Conservation (phyloP, 2,888 invertebrate genomes). For the Fabriciana adippe region DNA sequence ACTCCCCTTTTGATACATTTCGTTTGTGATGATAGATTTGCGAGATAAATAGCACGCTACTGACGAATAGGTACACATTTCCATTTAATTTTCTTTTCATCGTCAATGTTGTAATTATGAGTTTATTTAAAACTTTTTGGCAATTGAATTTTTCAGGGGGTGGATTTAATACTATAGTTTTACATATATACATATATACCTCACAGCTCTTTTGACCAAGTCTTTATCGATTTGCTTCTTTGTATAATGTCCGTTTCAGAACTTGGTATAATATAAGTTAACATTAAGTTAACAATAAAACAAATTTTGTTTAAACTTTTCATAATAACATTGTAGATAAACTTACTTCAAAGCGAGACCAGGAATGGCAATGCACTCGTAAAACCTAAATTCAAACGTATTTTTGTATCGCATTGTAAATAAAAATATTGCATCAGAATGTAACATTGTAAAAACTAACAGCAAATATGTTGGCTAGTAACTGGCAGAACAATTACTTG, state of each 20-base stretch:
- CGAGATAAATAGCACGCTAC: slow-evolving; percentile 20
- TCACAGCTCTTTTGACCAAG: too few relatives aligned
- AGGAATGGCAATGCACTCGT: background rate
- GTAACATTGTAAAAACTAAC: slow-evolving; percentile 7
- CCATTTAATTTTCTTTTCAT: slow-evolving; percentile 20
- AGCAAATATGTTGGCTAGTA: slow-evolving; percentile 47
- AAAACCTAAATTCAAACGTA: background rate
- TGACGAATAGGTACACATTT: slow-evolving; percentile 18
- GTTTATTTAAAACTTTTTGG: slow-evolving; percentile 9
- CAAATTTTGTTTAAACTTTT: too few relatives aligned
- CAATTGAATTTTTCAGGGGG: background rate
- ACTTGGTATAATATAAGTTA: too few relatives aligned
- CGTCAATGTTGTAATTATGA: slow-evolving; percentile 15
- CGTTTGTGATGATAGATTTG: slow-evolving; percentile 28
- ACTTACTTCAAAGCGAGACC: background rate
- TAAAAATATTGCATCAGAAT: slow-evolving; percentile 2
- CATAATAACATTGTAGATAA: too few relatives aligned
- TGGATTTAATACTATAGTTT: background rate
- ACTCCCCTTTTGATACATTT: slow-evolving; percentile 34
- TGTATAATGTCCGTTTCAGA: too few relatives aligned
- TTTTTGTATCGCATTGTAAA: background rate
- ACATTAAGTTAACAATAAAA: too few relatives aligned
- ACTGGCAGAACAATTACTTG: slow-evolving; percentile 79
- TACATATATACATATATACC: too few relatives aligned
- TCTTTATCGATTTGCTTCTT: too few relatives aligned